Evolutionary conservation across 2,888 invertebrate species (phyloP).

Genomic region (Didymodactylos carnosus): DNA sequence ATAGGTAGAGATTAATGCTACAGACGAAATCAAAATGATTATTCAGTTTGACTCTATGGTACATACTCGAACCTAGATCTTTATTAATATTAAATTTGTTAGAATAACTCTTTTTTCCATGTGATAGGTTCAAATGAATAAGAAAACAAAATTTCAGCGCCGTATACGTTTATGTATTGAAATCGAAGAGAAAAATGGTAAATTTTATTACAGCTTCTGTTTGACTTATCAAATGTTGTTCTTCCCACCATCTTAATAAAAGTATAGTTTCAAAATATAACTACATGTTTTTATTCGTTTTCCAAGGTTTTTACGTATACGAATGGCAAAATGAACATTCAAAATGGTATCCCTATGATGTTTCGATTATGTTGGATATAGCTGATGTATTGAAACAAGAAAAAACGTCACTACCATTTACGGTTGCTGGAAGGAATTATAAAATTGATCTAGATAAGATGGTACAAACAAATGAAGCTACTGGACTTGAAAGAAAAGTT

Average conservation of each 20-base stretch:
- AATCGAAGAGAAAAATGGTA: not conserved
- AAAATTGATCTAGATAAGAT: conserved; percentile 3
- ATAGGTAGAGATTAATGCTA: not conserved
- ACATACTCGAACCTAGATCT: too few species aligned
- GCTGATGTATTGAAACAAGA: not conserved
- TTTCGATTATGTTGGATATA: not conserved
- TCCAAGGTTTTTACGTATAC: not conserved
- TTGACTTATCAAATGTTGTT: too few species aligned
- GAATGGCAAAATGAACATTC: not conserved
- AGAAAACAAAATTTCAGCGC: not conserved
- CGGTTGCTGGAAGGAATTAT: not conserved
- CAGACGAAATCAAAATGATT: not conserved
- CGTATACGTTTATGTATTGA: not conserved
- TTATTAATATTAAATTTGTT: too few species aligned
- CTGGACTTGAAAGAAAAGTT: not conserved
- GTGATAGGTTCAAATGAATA: not conserved
- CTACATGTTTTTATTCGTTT: too few species aligned
- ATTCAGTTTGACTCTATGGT: not conserved
- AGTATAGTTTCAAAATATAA: too few species aligned
- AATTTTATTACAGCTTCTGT: too few species aligned
- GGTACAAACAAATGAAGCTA: conserved; percentile 5
- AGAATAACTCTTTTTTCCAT: too few species aligned
- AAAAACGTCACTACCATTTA: not conserved
- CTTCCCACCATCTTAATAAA: too few species aligned
- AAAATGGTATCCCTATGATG: not conserved